A percentile compares a stretch with the other conserved stretches of the same genome.
Conservation (phyloP, 2,888 invertebrate species). For the Troides oblongomaculatus region DNA sequence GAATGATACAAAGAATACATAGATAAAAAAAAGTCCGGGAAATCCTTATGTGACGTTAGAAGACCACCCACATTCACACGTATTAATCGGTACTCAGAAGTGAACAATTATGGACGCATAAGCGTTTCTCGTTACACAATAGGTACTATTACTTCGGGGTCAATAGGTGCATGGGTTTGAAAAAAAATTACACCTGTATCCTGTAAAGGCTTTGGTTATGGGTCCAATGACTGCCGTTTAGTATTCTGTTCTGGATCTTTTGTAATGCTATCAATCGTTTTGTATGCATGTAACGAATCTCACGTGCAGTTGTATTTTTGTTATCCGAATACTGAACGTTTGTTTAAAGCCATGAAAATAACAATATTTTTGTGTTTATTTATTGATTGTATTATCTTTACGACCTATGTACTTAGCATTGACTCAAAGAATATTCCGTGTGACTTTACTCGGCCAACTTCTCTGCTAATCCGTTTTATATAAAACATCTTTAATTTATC, state of each 20-base stretch:
- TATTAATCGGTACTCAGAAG: conserved; percentile 42
- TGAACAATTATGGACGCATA: conserved; percentile 6
- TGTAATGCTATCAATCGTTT: conserved; percentile 12
- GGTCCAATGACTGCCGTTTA: conserved; percentile 8
- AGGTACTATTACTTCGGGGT: conserved; percentile 26
- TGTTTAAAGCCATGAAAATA: not conserved
- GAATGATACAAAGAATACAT: not conserved
- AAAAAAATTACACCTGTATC: conserved; percentile 20
- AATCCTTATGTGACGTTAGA: conserved; percentile 43
- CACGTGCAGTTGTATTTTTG: conserved; percentile 11
- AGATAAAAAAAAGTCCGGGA: conserved; percentile 11
- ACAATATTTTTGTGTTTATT: not conserved
- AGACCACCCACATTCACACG: conserved; percentile 70
- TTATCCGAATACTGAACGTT: conserved; percentile 10
- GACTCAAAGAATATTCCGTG: not conserved
- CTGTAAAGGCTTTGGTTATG: conserved; percentile 22
- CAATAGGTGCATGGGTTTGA: conserved; percentile 24
- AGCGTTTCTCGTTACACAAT: conserved; percentile 20
- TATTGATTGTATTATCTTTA: not conserved
- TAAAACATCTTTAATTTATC: not conserved
- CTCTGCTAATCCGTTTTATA: not conserved
- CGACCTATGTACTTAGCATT: not conserved
- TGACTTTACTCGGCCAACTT: not conserved
- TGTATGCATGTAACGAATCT: conserved; percentile 13
- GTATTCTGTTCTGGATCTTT: conserved; percentile 19